Evolutionary conservation across 2,797 vertebrate genomes (phyloP), one percentile per base, ranked within the genome.

Genomic region (Helostoma temminkii): DNA sequence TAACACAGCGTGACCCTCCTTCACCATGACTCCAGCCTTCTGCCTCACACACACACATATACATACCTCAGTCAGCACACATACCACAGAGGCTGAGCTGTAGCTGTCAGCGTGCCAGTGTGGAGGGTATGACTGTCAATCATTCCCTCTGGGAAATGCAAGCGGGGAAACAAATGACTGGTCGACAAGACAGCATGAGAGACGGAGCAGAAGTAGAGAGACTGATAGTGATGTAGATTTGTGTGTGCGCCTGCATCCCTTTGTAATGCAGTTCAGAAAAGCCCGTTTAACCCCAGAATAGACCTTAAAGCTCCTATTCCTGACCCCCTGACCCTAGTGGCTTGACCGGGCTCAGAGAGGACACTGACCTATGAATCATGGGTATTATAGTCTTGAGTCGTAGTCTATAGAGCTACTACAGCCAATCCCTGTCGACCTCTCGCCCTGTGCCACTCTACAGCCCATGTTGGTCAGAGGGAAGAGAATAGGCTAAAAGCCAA

Each of bases 291-390:
- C 90, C 90, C 75, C 60, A 36, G 43, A 48, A 84, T 78, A 2
- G 43, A 36, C 72, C 79, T 80, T 85, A 89, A 88, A 85, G 60
- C 24, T 73, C 71, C 81, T 54, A 56, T 81, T 66, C 77, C 62
- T 32, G 36, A 71, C 63, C 22, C 63, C 22, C 57, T 19, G 45
- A 86, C 85, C 90, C 82, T 78, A 81, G 71, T 68, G 81, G 87
- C 85, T 89, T 88, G 89, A 82, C 88, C 63, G 24, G 74, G 83
- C 84, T 88, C 82, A 90, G 68, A 71, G 73, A 86, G 76, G 79
- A 89, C 83, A 76, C 83, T 90, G 91, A 93, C 87, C 90, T 88
- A 79, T 88, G 86, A 91, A 87, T 92, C 84, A 66, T 84, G 88
- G 82, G 86, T 89, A 87, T 92, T 93, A 92, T 89, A 74, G 76